Evolutionary conservation across 2,113 vertebrate genomes (phyloP).

Genomic region (Scomber japonicus): DNA sequence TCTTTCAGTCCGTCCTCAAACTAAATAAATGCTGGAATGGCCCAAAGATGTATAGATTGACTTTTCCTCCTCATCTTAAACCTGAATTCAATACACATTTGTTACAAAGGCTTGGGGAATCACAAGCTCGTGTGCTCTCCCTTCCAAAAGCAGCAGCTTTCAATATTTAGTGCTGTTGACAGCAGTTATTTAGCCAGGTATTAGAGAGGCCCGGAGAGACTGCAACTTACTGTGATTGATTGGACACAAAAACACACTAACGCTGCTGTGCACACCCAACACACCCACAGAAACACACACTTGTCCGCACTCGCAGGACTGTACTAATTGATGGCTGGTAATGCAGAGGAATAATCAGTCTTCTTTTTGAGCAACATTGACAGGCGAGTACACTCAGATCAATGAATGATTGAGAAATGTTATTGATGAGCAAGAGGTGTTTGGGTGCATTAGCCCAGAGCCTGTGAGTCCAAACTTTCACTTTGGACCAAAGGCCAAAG

Average conservation of each 20-base stretch:
- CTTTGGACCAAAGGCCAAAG: neutral
- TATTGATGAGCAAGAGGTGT: constrained; percentile 13
- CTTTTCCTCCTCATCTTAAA: neutral
- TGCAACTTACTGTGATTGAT: constrained; percentile 40
- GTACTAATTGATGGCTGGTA: constrained; percentile 27
- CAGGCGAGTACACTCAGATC: constrained; percentile 13
- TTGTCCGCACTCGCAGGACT: neutral
- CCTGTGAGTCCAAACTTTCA: neutral
- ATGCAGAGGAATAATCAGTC: constrained; percentile 36
- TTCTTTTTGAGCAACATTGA: constrained; percentile 30
- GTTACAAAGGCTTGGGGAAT: neutral
- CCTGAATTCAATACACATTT: constrained; percentile 4
- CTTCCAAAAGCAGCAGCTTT: constrained; percentile 9
- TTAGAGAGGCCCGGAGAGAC: constrained; percentile 30
- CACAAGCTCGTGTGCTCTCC: neutral
- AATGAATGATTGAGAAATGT: constrained; percentile 21
- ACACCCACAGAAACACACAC: neutral
- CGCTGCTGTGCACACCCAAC: neutral
- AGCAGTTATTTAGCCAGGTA: constrained; percentile 40
- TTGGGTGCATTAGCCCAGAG: neutral
- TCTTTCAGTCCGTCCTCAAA: neutral
- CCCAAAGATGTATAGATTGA: neutral
- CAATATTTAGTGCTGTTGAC: constrained; percentile 22
- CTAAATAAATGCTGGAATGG: neutral
- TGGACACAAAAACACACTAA: constrained; percentile 1